phyloP scores from a whole-genome alignment of 2,888 invertebrate genomes.

The Troilus luridus region DNA sequence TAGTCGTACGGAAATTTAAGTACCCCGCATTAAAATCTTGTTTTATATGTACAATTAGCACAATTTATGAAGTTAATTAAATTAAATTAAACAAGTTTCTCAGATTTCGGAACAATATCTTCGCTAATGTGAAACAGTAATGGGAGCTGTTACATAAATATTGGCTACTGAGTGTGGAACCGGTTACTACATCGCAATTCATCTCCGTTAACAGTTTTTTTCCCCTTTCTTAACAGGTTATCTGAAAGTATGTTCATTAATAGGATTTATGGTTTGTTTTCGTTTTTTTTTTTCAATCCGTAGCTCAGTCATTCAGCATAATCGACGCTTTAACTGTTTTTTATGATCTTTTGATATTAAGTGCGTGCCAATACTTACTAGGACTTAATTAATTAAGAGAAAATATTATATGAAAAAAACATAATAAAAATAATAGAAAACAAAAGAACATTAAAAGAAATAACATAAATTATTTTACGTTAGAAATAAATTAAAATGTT shows the following conservation, averaged over 20 bases:
- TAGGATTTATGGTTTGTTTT: background rate
- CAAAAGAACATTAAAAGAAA: too few species aligned
- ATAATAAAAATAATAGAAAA: too few species aligned
- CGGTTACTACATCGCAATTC: slow-evolving; percentile 10
- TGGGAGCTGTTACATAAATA: slow-evolving; percentile 22
- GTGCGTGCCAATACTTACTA: background rate
- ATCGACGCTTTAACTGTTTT: background rate
- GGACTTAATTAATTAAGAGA: background rate
- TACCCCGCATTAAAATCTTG: too few species aligned
- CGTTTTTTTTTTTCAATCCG: background rate
- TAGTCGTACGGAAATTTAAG: too few species aligned
- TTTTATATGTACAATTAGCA: too few species aligned
- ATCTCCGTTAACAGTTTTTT: background rate
- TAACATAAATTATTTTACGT: too few species aligned
- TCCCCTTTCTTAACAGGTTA: background rate
- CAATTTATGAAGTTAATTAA: too few species aligned
- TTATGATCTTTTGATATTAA: background rate
- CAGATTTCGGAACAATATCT: background rate
- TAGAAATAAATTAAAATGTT: too few species aligned
- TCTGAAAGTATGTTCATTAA: background rate
- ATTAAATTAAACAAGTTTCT: too few species aligned
- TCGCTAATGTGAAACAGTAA: background rate
- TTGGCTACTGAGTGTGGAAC: background rate
- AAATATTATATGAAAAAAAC: background rate
- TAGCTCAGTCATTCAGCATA: background rate